Evolutionary conservation across 2,113 vertebrate species (phyloP).

Genomic region (Pomatostomus ruficeps): DNA sequence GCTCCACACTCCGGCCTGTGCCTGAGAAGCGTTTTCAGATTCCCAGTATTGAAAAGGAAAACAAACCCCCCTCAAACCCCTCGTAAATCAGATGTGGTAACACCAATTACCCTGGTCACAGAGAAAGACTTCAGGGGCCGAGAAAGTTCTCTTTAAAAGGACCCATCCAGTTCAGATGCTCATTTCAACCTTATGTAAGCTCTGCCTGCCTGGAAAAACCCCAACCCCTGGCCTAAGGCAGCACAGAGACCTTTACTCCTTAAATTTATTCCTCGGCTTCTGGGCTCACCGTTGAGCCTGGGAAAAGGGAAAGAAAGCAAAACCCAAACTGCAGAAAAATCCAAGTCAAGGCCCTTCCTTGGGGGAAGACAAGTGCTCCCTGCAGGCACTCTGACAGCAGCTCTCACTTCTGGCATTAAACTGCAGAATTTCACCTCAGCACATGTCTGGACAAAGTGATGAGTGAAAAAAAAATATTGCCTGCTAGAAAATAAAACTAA

Average conservation of each 20-base stretch:
- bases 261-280: neutral
- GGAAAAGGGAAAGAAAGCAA: neutral
- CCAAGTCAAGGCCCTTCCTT: neutral
- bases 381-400: neutral
- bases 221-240: neutral
- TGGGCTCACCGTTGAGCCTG: neutral
- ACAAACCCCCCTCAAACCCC: neutral
- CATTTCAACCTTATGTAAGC: neutral
- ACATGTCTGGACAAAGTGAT: neutral
- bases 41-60: neutral
- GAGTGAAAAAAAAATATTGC: neutral
- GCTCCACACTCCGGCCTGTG: neutral
- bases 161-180: neutral
- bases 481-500: neutral
- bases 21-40: neutral
- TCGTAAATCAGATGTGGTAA: neutral
- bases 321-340: neutral
- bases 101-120: neutral
- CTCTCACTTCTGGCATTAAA: too few species aligned
- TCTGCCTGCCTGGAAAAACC: neutral
- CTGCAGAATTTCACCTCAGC: neutral
- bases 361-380: neutral
- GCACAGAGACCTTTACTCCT: neutral
- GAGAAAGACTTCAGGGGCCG: neutral
- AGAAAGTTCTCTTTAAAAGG: neutral